Evolutionary conservation across 2,797 vertebrate species (phyloP).

Genomic region (Hoplostethus atlanticus): DNA sequence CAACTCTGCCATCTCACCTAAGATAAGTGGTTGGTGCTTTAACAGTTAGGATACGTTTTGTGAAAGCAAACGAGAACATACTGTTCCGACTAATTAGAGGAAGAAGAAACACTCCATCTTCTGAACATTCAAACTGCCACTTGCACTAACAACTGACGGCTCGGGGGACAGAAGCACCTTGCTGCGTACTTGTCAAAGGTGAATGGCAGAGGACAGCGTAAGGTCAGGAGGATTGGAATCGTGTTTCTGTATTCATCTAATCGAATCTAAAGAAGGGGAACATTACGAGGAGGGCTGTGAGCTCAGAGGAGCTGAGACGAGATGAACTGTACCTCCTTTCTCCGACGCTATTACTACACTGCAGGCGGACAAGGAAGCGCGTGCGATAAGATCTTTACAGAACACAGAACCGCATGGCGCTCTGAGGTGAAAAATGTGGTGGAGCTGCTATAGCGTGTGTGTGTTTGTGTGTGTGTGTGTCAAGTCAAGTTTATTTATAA

Average conservation of each 20-base stretch:
- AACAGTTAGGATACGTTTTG: slow-evolving; percentile 25
- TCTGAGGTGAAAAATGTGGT: slow-evolving; percentile 6
- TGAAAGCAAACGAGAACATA: slow-evolving; percentile 5
- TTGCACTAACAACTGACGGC: not conserved
- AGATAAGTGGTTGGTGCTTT: not conserved
- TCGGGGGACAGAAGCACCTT: not conserved
- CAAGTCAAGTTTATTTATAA: too few relatives aligned
- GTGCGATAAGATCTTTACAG: slow-evolving; percentile 20
- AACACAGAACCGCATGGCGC: slow-evolving; percentile 3
- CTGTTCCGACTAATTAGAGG: slow-evolving; percentile 25
- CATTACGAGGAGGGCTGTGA: slow-evolving; percentile 2
- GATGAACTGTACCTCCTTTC: not conserved
- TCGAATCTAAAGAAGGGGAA: slow-evolving; percentile 17
- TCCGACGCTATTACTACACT: not conserved
- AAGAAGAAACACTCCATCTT: not conserved
- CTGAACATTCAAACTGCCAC: slow-evolving; percentile 1
- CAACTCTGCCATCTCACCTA: not conserved
- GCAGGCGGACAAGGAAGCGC: not conserved
- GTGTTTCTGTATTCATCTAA: slow-evolving; percentile 7
- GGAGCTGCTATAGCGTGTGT: not conserved
- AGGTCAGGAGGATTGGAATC: not conserved
- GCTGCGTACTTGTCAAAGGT: slow-evolving; percentile 20
- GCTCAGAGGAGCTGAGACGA: not conserved
- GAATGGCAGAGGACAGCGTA: not conserved
- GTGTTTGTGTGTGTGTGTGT: not conserved